Conservation (phyloP, 2,113 vertebrate genomes). For the Podarcis raffonei region DNA sequence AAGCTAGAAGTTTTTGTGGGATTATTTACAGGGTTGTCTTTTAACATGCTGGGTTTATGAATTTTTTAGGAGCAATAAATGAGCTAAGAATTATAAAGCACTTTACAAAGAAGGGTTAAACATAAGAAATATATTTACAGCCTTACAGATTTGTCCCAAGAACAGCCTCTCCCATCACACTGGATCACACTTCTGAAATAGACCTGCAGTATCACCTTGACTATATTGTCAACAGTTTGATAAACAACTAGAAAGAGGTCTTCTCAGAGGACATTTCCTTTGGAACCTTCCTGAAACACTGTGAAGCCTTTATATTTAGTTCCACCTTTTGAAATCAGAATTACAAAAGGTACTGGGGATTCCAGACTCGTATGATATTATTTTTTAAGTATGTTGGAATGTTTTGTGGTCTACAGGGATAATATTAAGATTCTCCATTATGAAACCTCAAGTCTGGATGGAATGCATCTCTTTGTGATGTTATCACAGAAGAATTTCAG, state of each 20-base stretch:
- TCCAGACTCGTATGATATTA: background rate
- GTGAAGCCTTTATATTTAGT: background rate
- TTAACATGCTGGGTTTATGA: background rate
- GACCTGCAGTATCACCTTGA: background rate
- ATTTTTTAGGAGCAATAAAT: background rate
- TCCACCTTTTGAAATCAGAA: background rate
- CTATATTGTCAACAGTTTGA: background rate
- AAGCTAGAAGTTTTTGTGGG: too few relatives aligned
- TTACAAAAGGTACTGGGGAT: background rate
- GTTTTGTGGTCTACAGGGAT: background rate
- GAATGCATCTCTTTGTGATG: background rate
- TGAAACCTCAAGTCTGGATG: background rate
- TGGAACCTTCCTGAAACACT: background rate
- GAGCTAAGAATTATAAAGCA: background rate
- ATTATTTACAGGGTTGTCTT: background rate
- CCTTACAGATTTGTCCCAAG: background rate
- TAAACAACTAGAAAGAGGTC: background rate
- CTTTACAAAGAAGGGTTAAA: background rate
- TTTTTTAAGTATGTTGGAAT: background rate
- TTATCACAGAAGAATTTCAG: background rate
- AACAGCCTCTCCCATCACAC: background rate
- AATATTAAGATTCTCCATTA: background rate
- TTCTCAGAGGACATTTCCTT: background rate
- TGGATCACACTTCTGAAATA: background rate
- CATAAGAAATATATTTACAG: background rate